Evolutionary conservation across 2,113 vertebrate species (phyloP), one percentile per base, ranked within the genome.

Genomic region (Albula glossodonta): DNA sequence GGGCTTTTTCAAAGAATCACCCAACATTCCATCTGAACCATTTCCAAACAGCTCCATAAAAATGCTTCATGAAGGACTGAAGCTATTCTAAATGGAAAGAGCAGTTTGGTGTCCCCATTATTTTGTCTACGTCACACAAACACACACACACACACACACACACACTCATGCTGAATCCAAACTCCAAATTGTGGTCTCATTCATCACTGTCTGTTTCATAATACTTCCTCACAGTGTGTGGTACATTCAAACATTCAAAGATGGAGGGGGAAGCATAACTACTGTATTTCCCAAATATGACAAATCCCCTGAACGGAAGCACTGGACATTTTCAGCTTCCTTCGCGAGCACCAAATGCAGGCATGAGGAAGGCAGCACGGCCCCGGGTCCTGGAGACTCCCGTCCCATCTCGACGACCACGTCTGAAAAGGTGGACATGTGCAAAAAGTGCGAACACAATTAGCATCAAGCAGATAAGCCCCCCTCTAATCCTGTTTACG

Each of bases 401-500:
- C 31, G 1, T 41, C 83, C 90, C 92, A 86, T 93, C 94, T 94
- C 94, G 83, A 25, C 86, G 87, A 60, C 89, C 87, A 89, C 85
- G 89, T 93, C 95, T 93, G 85, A 90, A 94, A 93, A 92, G 85
- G 88, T 93, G 94, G 94, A 95, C 97, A 96, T 97, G 96, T 96
- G 96, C 95, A 95, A 94, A 95, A 96, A 95, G 96, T 96, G 95
- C 91, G 92, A 96, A 94, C 94, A 95, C 96, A 97, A 97, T 97
- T 97, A 97, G 95, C 92, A 91, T 96, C 96, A 96, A 96, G 96
- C 96, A 96, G 97, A 97, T 96, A 96, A 97, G 95, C 94, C 96
- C 94, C 92, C 87, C 94, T 94, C 94, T 97, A 97, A 97, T 97
- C 97, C 96, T 96, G 95, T 97, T 97, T 97, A 97, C 93, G 95